These are phyloP conservation scores for Phodopus roborovskii DNA, from an alignment of 2,113 vertebrate species.

Conservation along the genomic window DNA sequence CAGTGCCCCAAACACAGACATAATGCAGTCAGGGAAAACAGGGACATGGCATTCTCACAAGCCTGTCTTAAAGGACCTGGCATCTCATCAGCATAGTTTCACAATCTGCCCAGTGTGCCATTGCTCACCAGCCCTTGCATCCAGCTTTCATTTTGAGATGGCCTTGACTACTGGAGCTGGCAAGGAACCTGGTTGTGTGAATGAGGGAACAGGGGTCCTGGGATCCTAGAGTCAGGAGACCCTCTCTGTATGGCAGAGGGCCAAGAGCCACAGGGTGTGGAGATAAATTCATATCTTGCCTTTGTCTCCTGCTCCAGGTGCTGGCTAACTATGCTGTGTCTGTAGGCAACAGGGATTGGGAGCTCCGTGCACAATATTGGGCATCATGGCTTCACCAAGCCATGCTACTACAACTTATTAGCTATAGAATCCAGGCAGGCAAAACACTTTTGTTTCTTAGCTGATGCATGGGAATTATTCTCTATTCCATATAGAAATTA, in stretches of 20 bases:
- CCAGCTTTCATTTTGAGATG: background rate
- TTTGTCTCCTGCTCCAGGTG: background rate
- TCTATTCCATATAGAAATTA: background rate
- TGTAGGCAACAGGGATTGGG: too few relatives aligned
- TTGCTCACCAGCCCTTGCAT: background rate
- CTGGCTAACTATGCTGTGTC: rapidly evolving
- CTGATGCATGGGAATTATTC: background rate
- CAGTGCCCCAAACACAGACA: background rate
- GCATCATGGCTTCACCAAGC: background rate
- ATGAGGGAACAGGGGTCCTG: background rate
- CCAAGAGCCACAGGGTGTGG: background rate
- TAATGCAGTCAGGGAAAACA: background rate
- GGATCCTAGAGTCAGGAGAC: background rate
- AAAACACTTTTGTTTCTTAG: background rate
- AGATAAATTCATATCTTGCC: background rate
- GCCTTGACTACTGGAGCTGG: rapidly evolving
- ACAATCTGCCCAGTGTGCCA: background rate
- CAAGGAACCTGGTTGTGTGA: background rate
- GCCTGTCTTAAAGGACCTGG: background rate
- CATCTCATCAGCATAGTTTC: too few relatives aligned
- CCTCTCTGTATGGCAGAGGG: background rate
- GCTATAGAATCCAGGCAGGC: background rate
- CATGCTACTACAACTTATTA: rapidly evolving
- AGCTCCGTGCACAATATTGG: rapidly evolving
- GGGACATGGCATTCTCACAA: rapidly evolving